phyloP scores from a whole-genome alignment of 2,888 invertebrate species.

The Proisotoma minuta region DNA sequence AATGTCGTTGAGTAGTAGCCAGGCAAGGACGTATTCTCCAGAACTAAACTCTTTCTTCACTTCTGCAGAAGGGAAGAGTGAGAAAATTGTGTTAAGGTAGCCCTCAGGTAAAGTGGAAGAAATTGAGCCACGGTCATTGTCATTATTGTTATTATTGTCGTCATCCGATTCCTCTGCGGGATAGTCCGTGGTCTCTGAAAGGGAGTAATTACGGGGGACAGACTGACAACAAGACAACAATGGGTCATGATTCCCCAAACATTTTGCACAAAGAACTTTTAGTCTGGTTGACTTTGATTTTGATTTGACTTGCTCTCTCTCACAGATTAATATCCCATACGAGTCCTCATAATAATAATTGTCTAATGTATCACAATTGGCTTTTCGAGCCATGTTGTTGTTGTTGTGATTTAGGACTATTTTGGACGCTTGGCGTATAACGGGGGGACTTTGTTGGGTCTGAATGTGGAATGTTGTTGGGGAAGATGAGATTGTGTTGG shows the following conservation, averaged over 20 bases:
- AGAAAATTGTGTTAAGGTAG: conserved; percentile 17
- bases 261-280: conserved; percentile 47
- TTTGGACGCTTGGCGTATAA: conserved; percentile 40
- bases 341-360: too few relatives aligned
- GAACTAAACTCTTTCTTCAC: conserved; percentile 46
- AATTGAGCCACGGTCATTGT: too few relatives aligned
- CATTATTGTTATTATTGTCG: conserved; percentile 31
- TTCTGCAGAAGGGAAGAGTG: conserved; percentile 6
- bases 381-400: too few relatives aligned
- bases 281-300: too few relatives aligned
- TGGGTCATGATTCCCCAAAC: conserved; percentile 48
- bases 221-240: conserved; percentile 47
- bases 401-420: conserved; percentile 40
- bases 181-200: conserved; percentile 46
- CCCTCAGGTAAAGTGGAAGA: too few relatives aligned
- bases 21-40: conserved; percentile 45
- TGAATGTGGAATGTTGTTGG: neutral
- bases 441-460: neutral
- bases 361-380: too few relatives aligned
- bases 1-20: conserved; percentile 34
- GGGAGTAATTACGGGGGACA: too few relatives aligned
- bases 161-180: conserved; percentile 43
- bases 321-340: conserved; percentile 48
- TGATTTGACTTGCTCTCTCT: conserved; percentile 41
- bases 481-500: conserved; percentile 35